Conservation (phyloP, 2,797 vertebrate species). For the Antennarius maculatus region DNA sequence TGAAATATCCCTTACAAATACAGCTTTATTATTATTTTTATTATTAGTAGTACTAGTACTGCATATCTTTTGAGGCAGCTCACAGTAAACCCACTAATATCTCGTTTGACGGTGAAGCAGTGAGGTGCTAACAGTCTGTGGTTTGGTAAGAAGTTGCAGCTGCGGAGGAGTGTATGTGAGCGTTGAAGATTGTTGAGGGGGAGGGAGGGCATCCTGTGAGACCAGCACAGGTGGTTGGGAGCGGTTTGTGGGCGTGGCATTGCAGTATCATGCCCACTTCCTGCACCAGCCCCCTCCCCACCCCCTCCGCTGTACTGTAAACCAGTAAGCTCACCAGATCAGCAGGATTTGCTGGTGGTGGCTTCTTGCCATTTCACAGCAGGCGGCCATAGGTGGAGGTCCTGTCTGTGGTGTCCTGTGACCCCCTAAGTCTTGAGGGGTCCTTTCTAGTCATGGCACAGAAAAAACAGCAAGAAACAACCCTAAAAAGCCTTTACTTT, state of each 20-base stretch:
- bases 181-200: slow-evolving; percentile 15
- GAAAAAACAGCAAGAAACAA: slow-evolving; percentile 4
- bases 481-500: slow-evolving; percentile 20
- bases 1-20: too few relatives aligned
- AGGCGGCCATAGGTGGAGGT: slow-evolving; percentile 76
- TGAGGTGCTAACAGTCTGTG: slow-evolving; percentile 59
- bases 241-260: slow-evolving; percentile 81
- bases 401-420: slow-evolving; percentile 45
- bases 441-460: slow-evolving; percentile 6
- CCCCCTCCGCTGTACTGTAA: slow-evolving; percentile 60
- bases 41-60: too few relatives aligned
- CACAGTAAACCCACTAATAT: slow-evolving; percentile 30
- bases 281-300: slow-evolving; percentile 65
- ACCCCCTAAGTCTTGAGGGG: too few relatives aligned
- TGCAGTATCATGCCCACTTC: slow-evolving; percentile 87
- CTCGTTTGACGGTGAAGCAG: slow-evolving; percentile 59
- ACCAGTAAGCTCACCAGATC: slow-evolving; percentile 66
- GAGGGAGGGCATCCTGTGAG: slow-evolving; percentile 86
- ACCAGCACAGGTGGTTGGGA: slow-evolving; percentile 87
- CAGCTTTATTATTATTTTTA: too few relatives aligned
- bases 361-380: slow-evolving; percentile 65
- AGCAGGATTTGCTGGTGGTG: slow-evolving; percentile 62
- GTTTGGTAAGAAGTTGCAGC: slow-evolving; percentile 62
- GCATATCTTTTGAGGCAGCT: slow-evolving; percentile 9
- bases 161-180: slow-evolving; percentile 50